A percentile compares a stretch with the other conserved stretches of the same genome.
Conservation (phyloP, 2,888 invertebrate genomes). For the Napeogenes inachia region DNA sequence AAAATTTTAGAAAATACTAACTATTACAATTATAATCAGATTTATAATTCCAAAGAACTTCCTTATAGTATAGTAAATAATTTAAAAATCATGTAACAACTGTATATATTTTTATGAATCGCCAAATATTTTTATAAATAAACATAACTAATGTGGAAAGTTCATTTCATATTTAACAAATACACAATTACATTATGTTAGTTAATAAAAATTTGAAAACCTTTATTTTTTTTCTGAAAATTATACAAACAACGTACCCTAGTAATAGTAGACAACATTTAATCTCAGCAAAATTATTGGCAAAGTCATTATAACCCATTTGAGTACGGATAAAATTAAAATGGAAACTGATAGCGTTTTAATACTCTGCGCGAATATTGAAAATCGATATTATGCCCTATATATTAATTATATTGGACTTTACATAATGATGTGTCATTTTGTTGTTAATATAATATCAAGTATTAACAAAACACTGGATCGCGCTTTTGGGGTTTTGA, state of each 20-base stretch:
- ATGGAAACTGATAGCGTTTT: conserved; percentile 13
- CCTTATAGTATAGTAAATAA: too few species aligned
- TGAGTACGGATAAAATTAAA: conserved; percentile 13
- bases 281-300: conserved; percentile 6
- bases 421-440: conserved; percentile 2
- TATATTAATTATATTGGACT: conserved; percentile 2
- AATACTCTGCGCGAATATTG: conserved; percentile 11
- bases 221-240: not conserved
- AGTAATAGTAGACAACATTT: not conserved
- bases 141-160: too few species aligned
- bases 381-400: conserved; percentile 11
- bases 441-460: not conserved
- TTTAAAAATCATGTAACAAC: too few species aligned
- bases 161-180: not conserved
- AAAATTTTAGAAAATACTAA: too few species aligned
- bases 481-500: not conserved
- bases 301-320: conserved; percentile 11
- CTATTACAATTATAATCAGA: too few species aligned
- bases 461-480: not conserved
- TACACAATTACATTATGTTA: too few species aligned
- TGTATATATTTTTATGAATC: too few species aligned
- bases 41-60: too few species aligned
- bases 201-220: too few species aligned
- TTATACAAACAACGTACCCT: not conserved
- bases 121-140: too few species aligned